These are phyloP conservation scores for Anoplolepis gracilipes DNA, from an alignment of 1,140 invertebrate genomes.

Conservation along the genomic window DNA sequence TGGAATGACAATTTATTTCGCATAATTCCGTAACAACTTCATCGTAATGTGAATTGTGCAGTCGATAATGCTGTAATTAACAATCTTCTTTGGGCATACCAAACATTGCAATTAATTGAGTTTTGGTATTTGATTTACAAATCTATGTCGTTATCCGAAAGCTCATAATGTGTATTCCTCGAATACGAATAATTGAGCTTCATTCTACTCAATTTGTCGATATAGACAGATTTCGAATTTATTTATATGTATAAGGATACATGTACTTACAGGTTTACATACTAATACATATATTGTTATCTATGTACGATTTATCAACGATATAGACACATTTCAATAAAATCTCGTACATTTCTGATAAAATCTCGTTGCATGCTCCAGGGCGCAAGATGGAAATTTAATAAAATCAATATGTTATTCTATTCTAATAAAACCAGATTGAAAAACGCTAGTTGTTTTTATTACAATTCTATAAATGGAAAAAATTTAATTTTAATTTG, in stretches of 20 bases:
- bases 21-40: background rate
- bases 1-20: background rate
- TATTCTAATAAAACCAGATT: background rate
- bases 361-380: background rate
- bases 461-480: background rate
- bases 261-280: background rate
- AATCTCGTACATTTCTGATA: no score
- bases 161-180: background rate
- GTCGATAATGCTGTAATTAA: slow-evolving; percentile 11
- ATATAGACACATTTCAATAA: background rate
- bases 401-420: background rate
- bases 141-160: slow-evolving; percentile 15
- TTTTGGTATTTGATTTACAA: slow-evolving; percentile 25
- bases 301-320: background rate
- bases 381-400: background rate
- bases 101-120: slow-evolving; percentile 47
- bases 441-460: background rate
- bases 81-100: background rate
- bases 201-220: background rate
- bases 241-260: background rate
- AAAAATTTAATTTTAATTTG: background rate
- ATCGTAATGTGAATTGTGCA: background rate
- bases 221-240: background rate
- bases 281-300: background rate
- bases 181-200: slow-evolving; percentile 48